phyloP scores from a whole-genome alignment of 2,888 invertebrate species.

The Polymixis lichenea region DNA sequence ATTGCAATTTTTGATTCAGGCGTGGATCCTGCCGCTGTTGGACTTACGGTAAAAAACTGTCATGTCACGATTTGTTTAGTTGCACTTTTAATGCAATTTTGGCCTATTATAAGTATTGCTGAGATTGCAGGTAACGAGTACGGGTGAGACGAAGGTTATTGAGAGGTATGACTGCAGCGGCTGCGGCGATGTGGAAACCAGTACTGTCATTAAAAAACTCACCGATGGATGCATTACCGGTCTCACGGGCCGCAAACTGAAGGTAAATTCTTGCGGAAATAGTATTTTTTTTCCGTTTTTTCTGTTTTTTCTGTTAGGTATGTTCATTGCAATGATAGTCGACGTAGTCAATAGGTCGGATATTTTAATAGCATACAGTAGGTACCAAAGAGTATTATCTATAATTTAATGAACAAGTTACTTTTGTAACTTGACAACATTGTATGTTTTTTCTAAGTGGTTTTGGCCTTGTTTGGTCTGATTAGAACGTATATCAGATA shows the following conservation, averaged over 20 bases:
- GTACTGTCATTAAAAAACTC: conserved; percentile 88
- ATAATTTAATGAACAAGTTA: conserved; percentile 2
- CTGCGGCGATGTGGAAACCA: conserved; percentile 98
- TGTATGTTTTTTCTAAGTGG: not conserved
- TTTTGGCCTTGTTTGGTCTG: not conserved
- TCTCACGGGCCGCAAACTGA: conserved; percentile 96
- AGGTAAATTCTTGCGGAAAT: conserved; percentile 90
- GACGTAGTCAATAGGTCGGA: not conserved
- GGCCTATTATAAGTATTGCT: conserved; percentile 60
- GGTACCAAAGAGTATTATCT: not conserved
- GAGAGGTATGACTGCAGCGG: conserved; percentile 99
- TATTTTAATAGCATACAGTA: not conserved
- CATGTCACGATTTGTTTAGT: conserved; percentile 87
- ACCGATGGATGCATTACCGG: conserved; percentile 95
- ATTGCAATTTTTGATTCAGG: conserved; percentile 99
- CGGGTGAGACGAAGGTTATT: conserved; percentile 97
- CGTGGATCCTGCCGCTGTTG: conserved; percentile 98
- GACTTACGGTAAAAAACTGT: conserved; percentile 94
- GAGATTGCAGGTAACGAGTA: conserved; percentile 93
- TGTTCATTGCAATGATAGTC: no score
- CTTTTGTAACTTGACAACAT: conserved; percentile 2
- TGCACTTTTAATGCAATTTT: conserved; percentile 69
- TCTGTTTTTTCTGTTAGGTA: not conserved
- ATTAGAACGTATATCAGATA: not conserved
- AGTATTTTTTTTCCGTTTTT: not conserved